Percentiles rank a stretch among this genome's conserved stretches.
Conservation (phyloP, 2,888 invertebrate genomes). For the Hermaeophaga mercurialis region DNA sequence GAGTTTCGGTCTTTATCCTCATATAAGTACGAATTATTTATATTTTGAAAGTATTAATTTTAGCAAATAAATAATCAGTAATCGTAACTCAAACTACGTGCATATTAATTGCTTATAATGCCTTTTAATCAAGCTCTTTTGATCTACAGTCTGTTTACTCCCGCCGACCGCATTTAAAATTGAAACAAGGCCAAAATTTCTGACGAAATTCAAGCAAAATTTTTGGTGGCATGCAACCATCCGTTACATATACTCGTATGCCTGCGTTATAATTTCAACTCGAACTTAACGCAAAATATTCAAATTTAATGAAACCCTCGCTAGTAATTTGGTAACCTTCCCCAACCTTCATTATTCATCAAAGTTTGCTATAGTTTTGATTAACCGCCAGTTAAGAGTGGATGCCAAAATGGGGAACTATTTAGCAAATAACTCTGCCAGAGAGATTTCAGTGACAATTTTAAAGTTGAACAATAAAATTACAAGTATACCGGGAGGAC, state of each 20-base stretch:
- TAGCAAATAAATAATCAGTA: too few relatives aligned
- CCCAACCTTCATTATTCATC: constrained; percentile 27
- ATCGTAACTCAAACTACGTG: too few relatives aligned
- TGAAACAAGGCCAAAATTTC: constrained; percentile 7
- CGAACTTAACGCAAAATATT: constrained; percentile 21
- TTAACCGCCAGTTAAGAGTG: constrained; percentile 24
- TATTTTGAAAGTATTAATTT: too few relatives aligned
- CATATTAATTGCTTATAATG: too few relatives aligned
- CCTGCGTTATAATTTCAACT: constrained; percentile 19
- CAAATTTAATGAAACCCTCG: constrained; percentile 26
- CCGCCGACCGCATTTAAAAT: not conserved
- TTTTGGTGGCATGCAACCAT: constrained; percentile 21
- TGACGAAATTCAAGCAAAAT: constrained; percentile 17
- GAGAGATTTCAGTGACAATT: not conserved
- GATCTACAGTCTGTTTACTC: too few relatives aligned
- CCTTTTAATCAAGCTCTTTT: too few relatives aligned
- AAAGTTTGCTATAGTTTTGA: constrained; percentile 29
- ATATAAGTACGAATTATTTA: too few relatives aligned
- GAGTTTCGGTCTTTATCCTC: too few relatives aligned
- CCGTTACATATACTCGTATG: constrained; percentile 22
- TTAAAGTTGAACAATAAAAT: too few relatives aligned
- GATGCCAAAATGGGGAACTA: not conserved
- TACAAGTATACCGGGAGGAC: too few relatives aligned
- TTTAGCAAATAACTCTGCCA: constrained; percentile 4
- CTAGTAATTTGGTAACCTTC: constrained; percentile 26